phyloP scores from a whole-genome alignment of 1,140 invertebrate species.

The Zaprionus ornatus region DNA sequence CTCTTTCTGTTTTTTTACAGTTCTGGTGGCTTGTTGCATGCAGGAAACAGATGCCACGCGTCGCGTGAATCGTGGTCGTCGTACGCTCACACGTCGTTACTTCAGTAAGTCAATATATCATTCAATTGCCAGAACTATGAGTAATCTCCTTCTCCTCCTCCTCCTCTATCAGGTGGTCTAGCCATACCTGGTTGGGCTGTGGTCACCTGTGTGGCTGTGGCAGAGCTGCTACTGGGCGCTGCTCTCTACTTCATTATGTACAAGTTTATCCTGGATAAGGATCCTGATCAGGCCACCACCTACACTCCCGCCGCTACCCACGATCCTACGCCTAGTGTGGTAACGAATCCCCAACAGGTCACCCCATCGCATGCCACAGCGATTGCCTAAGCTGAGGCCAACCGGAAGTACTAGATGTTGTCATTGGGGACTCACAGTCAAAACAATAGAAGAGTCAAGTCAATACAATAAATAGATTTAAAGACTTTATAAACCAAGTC shows the following conservation, averaged over 20 bases:
- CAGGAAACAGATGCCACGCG: slow-evolving; percentile 89
- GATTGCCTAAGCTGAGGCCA: slow-evolving; percentile 42
- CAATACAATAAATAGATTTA: slow-evolving; percentile 3
- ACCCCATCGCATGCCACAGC: slow-evolving; percentile 61
- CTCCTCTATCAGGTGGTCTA: slow-evolving; percentile 85
- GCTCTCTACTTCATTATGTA: slow-evolving; percentile 88
- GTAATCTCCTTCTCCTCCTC: slow-evolving; percentile 6
- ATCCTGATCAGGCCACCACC: slow-evolving; percentile 63
- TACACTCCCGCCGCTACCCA: slow-evolving; percentile 69
- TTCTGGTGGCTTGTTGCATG: slow-evolving; percentile 85
- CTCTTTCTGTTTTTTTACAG: slow-evolving; percentile 36
- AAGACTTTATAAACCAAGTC: background rate
- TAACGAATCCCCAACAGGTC: slow-evolving; percentile 25
- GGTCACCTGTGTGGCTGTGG: slow-evolving; percentile 87
- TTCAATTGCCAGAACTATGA: slow-evolving; percentile 3
- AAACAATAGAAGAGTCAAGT: slow-evolving; percentile 3
- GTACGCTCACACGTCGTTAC: slow-evolving; percentile 89
- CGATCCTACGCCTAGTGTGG: slow-evolving; percentile 35
- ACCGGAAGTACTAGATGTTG: slow-evolving; percentile 23
- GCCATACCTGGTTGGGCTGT: slow-evolving; percentile 90
- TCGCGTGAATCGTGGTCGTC: slow-evolving; percentile 89
- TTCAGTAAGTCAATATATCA: slow-evolving; percentile 86
- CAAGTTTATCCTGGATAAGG: slow-evolving; percentile 86
- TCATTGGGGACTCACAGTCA: background rate
- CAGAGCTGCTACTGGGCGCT: slow-evolving; percentile 87